Conservation (phyloP, 2,797 vertebrate genomes). For the Sebastes trivittatus region DNA sequence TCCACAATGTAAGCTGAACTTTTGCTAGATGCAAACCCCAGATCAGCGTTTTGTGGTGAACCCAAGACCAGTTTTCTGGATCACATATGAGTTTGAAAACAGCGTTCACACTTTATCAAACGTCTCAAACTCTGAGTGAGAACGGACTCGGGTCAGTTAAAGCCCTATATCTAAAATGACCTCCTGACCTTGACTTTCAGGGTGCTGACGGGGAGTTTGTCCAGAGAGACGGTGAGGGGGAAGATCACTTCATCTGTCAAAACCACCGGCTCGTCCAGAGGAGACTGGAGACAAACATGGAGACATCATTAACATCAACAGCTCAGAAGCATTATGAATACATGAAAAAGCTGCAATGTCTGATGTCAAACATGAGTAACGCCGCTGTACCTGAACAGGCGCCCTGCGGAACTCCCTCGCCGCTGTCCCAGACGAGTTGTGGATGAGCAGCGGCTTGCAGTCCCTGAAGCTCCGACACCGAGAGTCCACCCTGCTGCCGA, state of each 20-base stretch:
- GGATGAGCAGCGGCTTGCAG: conserved; percentile 86
- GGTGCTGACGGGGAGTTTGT: conserved; percentile 90
- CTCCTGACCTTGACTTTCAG: conserved; percentile 91
- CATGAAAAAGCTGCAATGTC: too few species aligned
- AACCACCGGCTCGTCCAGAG: conserved; percentile 91
- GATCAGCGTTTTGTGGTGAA: background rate
- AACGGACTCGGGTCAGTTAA: background rate
- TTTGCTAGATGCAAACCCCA: background rate
- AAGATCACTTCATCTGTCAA: conserved; percentile 93
- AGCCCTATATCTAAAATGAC: background rate
- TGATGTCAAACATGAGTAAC: background rate
- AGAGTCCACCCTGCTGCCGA: conserved; percentile 72
- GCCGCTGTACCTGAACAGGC: conserved; percentile 74
- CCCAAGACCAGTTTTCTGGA: background rate
- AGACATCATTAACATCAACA: too few species aligned
- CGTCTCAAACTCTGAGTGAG: background rate
- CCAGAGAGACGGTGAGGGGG: conserved; percentile 91
- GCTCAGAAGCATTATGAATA: too few species aligned
- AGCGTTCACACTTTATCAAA: background rate
- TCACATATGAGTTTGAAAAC: background rate
- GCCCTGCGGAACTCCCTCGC: conserved; percentile 80
- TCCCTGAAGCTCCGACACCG: conserved; percentile 80
- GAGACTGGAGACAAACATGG: conserved; percentile 76
- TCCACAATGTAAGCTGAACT: background rate
- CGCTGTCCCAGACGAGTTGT: conserved; percentile 77